Evolutionary conservation across 2,888 invertebrate species (phyloP), one percentile per base, ranked within the genome.

Genomic region (Trachelus tabidus): DNA sequence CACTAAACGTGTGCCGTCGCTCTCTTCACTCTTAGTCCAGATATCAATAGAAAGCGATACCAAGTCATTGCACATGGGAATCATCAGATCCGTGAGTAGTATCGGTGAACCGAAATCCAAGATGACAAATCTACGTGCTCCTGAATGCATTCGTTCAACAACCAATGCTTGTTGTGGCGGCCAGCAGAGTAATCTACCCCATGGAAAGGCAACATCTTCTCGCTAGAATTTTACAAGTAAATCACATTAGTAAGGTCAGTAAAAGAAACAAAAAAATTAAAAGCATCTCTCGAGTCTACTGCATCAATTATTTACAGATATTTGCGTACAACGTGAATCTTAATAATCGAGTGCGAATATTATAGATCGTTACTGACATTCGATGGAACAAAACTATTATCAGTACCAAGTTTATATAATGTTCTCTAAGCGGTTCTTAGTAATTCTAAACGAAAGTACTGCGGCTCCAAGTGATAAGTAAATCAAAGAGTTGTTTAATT

Each of bases 101-200:
- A 98, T 94, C 0, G 96, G 95, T 84, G 96, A 95, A 4, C 98
- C 98, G 91, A 98, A 98, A 92, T 98, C 98, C 68, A 98, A 93
- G 15, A 97, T 96, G 78, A 98, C 97, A 92, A 96, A 98, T 79
- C 98, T 94, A n/a, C 98, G 93, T 0, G 98, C 98, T 77, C 98
- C 97, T 0, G 98, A 97, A 92, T 98, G 97, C 96, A 98, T 97
- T 79, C 98, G 93, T 89, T 98, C 98, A 73, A 98, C 97, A 31
- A 98, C 96, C 80, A 98, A 94, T 85, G 96, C 95, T 88, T 97
- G 97, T 83, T 97, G 96, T 35, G 97, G 96, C 73, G 97, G 96
- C 81, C 95, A 94, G 80, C 96, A 94, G 83, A 98, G 93, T 76
- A 97, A 93, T 88, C 96, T 95, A 87, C 96, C 95, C 95, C 96